phyloP scores from a whole-genome alignment of 1,140 invertebrate genomes.

The Temnothorax longispinosus region DNA sequence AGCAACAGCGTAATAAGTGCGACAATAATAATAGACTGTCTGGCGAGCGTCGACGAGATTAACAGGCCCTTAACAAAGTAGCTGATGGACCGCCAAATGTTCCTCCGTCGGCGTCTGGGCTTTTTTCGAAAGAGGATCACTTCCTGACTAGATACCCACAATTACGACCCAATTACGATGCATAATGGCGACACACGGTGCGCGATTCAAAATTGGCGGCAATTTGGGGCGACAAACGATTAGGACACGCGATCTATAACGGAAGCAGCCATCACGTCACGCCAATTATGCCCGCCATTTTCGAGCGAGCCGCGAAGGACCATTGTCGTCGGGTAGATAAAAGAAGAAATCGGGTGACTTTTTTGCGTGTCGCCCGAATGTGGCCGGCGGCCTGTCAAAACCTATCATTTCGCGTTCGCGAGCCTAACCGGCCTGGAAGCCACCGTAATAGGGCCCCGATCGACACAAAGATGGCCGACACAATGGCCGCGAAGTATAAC shows the following conservation, averaged over 20 bases:
- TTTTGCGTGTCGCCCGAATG: slow-evolving; percentile 47
- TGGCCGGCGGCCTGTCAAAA: slow-evolving; percentile 47
- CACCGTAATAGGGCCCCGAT: slow-evolving; percentile 33
- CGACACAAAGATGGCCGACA: slow-evolving; percentile 41
- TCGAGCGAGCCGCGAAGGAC: slow-evolving; percentile 23
- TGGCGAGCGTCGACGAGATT: slow-evolving; percentile 57
- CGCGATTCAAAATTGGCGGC: slow-evolving; percentile 50
- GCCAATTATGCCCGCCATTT: slow-evolving; percentile 55
- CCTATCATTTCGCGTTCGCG: slow-evolving; percentile 54
- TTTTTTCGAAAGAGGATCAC: slow-evolving; percentile 48
- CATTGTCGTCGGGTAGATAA: slow-evolving; percentile 33
- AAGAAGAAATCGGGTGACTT: slow-evolving; percentile 25
- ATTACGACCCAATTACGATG: slow-evolving; percentile 59
- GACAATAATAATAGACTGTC: slow-evolving; percentile 54
- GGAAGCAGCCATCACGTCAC: slow-evolving; percentile 51
- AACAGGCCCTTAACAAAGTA: slow-evolving; percentile 40
- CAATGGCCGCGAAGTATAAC: slow-evolving; percentile 48
- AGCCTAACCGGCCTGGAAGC: slow-evolving; percentile 22
- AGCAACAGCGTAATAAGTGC: background rate
- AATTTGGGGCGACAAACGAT: slow-evolving; percentile 65
- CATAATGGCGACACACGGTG: slow-evolving; percentile 59
- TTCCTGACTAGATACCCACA: slow-evolving; percentile 58
- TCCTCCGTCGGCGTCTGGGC: slow-evolving; percentile 23
- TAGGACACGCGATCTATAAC: slow-evolving; percentile 63
- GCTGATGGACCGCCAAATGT: slow-evolving; percentile 38